Evolutionary conservation across 2,113 vertebrate species (phyloP), one percentile per base, ranked within the genome.

Genomic region (Gasterosteus nipponicus): DNA sequence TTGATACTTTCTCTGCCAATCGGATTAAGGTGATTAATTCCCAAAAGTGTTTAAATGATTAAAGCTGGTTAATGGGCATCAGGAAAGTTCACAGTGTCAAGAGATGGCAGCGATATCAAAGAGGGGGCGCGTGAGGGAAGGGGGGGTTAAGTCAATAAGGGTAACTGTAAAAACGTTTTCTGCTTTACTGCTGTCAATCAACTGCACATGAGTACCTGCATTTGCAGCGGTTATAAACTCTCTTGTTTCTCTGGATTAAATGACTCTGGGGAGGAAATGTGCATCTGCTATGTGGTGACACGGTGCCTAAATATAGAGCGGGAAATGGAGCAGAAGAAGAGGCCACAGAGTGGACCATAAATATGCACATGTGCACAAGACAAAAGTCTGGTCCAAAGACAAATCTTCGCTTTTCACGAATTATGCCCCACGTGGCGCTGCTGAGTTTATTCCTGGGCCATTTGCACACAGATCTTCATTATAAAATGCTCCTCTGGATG

Each of bases 301-400:
- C 59, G 1, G 80, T 67, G 69, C 66, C 89, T 92, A 93, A 92
- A 92, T 92, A 90, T 92, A 92, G 90, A 88, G 76, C 53, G 46
- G 86, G 86, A 92, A 90, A 90, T 92, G 81, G 92, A 93, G 90
- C 91, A 92, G 86, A 80, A 86, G 86, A 91, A 88, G 78, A 76
- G 83, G 77, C 75, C 78, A 85, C 72, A 79, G 78, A 53, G 78
- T 80, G 75, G 73, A 79, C 58, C 89, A 92, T 90, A 86, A 91
- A 91, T 93, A 92, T 92, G 91, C 89, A 90, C 82, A 81, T n/a
- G 89, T 83, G 78, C 86, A 86, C 82, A 84, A 82, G 66, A 80
- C 60, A 73, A 73, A 80, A 80, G 67, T 62, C 6, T 15, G 62
- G 75, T 87, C 75, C 75, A 47, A 80, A 54, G 69, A 89, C 80